Evolutionary conservation across 2,888 invertebrate species (phyloP).

Genomic region (Catotricha subobsoleta): DNA sequence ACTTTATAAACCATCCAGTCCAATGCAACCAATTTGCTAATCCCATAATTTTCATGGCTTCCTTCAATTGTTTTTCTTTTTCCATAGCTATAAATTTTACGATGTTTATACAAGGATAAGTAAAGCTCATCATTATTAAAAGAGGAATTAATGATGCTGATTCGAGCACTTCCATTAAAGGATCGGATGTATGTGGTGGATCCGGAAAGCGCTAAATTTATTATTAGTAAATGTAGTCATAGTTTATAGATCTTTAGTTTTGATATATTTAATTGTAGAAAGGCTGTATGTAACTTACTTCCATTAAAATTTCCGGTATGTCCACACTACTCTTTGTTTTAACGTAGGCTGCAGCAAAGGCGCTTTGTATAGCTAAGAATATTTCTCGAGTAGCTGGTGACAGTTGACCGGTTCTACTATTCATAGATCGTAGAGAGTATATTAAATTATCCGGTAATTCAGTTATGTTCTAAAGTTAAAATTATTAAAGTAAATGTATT

Average conservation of each 20-base stretch:
- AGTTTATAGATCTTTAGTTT: constrained; percentile 15
- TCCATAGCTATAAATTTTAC: constrained; percentile 33
- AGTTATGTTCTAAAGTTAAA: too few relatives aligned
- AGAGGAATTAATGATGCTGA: constrained; percentile 53
- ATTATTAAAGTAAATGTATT: not conserved
- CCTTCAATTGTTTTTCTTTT: constrained; percentile 27
- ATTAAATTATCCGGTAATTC: too few relatives aligned
- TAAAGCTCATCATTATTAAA: constrained; percentile 57
- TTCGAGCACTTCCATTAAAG: constrained; percentile 44
- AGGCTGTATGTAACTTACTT: too few relatives aligned
- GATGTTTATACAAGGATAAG: constrained; percentile 57
- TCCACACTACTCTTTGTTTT: not conserved
- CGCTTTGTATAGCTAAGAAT: not conserved
- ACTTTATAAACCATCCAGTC: constrained; percentile 50
- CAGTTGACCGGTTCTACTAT: too few relatives aligned
- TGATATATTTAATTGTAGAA: not conserved
- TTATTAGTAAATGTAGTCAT: constrained; percentile 12
- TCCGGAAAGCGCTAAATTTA: constrained; percentile 47
- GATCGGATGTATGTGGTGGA: constrained; percentile 45
- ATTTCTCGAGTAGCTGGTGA: too few relatives aligned
- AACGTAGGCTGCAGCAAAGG: not conserved
- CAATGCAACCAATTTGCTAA: constrained; percentile 62
- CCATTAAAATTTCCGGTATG: too few relatives aligned
- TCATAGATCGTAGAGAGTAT: too few relatives aligned
- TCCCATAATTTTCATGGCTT: constrained; percentile 77